Evolutionary conservation across 2,113 vertebrate genomes (phyloP).

Genomic region (Melanotaenia duboulayi): DNA sequence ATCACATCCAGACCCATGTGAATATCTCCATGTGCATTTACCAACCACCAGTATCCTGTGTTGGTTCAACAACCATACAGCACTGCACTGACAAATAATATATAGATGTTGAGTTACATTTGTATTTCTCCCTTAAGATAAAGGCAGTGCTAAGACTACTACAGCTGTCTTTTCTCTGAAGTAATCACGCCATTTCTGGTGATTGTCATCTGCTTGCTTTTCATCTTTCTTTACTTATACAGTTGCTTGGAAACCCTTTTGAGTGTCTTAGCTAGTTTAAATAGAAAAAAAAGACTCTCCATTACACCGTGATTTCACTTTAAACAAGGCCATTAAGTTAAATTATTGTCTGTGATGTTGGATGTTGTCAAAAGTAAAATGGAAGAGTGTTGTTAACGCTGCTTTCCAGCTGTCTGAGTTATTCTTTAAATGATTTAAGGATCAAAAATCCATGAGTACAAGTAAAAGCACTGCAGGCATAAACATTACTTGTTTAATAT

Average conservation of each 20-base stretch:
- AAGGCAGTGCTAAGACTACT: not conserved
- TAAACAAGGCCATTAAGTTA: not conserved
- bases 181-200: not conserved
- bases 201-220: not conserved
- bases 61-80: not conserved
- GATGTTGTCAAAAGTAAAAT: not conserved
- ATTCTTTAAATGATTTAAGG: not conserved
- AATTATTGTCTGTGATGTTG: not conserved
- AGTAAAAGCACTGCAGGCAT: too few species aligned
- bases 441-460: too few species aligned
- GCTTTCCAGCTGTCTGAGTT: not conserved
- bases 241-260: slow-evolving; percentile 47
- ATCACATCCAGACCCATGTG: slow-evolving; percentile 28
- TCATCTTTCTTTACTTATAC: not conserved
- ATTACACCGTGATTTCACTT: not conserved
- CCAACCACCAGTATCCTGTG: slow-evolving; percentile 1
- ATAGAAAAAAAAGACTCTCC: not conserved
- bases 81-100: not conserved
- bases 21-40: slow-evolving; percentile 40
- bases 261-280: not conserved
- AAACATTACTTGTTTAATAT: too few species aligned
- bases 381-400: not conserved
- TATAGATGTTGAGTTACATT: not conserved
- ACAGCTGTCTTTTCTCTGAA: not conserved
- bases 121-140: not conserved